A percentile compares a stretch with the other conserved stretches of the same genome.
These are phyloP conservation scores for Tor tambroides DNA, from an alignment of 2,113 vertebrate species.

Conservation along the genomic window DNA sequence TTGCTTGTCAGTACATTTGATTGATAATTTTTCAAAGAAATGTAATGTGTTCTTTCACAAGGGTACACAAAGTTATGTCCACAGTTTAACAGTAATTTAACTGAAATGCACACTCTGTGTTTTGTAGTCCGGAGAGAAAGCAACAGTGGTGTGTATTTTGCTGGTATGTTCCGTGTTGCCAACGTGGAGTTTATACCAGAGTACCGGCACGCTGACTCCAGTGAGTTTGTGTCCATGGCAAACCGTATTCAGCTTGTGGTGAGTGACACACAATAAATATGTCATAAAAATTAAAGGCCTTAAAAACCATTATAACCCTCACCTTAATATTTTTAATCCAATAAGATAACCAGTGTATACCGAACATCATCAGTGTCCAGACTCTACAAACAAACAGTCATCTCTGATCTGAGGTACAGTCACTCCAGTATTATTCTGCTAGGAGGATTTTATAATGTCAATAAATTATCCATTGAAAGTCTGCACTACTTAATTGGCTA, in stretches of 20 bases:
- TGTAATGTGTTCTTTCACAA: not conserved
- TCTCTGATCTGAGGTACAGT: conserved; percentile 93
- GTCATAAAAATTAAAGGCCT: not conserved
- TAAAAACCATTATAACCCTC: not conserved
- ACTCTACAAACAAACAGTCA: conserved; percentile 88
- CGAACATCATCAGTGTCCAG: conserved; percentile 86
- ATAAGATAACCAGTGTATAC: conserved; percentile 89
- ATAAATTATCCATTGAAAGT: not conserved
- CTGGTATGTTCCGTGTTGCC: conserved; percentile 91
- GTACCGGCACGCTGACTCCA: conserved; percentile 87
- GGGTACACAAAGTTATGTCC: not conserved
- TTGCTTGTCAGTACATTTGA: not conserved
- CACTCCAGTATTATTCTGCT: not conserved
- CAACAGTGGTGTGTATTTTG: conserved; percentile 87
- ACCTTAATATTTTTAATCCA: conserved; percentile 44
- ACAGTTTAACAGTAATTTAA: not conserved
- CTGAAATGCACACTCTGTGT: not conserved
- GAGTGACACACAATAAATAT: conserved; percentile 57
- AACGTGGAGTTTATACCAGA: conserved; percentile 92
- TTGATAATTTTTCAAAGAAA: no score
- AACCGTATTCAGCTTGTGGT: conserved; percentile 89
- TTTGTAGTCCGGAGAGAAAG: conserved; percentile 86
- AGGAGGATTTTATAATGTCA: no score
- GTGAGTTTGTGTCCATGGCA: conserved; percentile 89
- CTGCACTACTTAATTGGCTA: not conserved